Conservation (phyloP, 2,888 invertebrate genomes). For the Pseudanteris insignis region DNA sequence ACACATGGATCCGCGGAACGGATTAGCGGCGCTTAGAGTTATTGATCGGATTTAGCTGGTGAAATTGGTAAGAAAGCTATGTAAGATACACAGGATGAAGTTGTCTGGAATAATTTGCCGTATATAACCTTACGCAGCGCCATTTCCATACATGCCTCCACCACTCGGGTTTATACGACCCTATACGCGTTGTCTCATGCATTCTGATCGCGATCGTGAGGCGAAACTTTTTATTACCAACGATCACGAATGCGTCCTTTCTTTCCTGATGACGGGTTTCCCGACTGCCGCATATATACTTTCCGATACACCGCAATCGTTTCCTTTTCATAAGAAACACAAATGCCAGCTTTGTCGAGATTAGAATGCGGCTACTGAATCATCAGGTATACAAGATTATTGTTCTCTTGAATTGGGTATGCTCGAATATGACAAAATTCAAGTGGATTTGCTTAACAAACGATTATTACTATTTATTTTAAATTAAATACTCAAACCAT, state of each 20-base stretch:
- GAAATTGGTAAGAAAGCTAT: slow-evolving; percentile 16
- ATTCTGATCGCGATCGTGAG: slow-evolving; percentile 56
- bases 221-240: slow-evolving; percentile 60
- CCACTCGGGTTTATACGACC: slow-evolving; percentile 43
- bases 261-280: slow-evolving; percentile 39
- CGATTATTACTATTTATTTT: too few relatives aligned
- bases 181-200: slow-evolving; percentile 53
- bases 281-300: slow-evolving; percentile 30
- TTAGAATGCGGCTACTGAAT: too few relatives aligned
- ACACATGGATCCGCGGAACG: not conserved
- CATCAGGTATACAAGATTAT: too few relatives aligned
- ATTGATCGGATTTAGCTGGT: slow-evolving; percentile 1
- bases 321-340: too few relatives aligned
- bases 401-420: too few relatives aligned
- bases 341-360: too few relatives aligned
- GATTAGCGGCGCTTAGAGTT: not conserved
- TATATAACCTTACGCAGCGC: slow-evolving; percentile 35
- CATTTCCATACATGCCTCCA: slow-evolving; percentile 43
- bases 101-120: slow-evolving; percentile 36
- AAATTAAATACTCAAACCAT: too few relatives aligned
- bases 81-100: slow-evolving; percentile 28
- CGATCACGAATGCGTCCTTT: slow-evolving; percentile 55
- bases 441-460: too few relatives aligned
- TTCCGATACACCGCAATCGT: slow-evolving; percentile 19
- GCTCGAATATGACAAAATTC: too few relatives aligned